Base-by-base conservation (phyloP, 2,113 vertebrate species). In the Thermophis baileyi region DNA sequence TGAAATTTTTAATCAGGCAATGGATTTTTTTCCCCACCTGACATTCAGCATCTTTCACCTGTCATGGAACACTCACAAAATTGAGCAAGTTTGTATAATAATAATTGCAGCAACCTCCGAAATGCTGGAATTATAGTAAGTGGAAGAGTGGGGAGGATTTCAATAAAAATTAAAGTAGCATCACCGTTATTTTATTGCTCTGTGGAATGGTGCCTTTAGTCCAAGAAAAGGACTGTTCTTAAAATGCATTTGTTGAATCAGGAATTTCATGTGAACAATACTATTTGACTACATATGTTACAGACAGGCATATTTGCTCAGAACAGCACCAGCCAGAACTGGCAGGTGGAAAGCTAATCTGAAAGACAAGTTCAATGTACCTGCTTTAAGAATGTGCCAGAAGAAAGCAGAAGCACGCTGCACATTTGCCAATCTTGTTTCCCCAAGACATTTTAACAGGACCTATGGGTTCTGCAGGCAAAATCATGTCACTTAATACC, bases 231-330 rank as follows among this genome's bases (percentile, higher is more conserved):
- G 63, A 69, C 63, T 35, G 63, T 69, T 35, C 63, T 35, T 69
- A 1, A 4, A n/a, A 1, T 2, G 25, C 46, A 85, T 2, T 3
- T 0, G 60, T 35, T 5, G 81, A 63, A 93, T 95, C 81, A 27
- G 89, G 91, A 95, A 85, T 91, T 91, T 25, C 74, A 44, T 92
- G 94, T 94, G 87, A 94, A 93, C 53, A 95, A 55, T 47, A 90
- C 30, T 46, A 53, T 95, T 94, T 50, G 91, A 92, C 57, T 85
- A 40, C 1, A 7, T 8, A 1, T 69, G 1, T 50, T 94, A 91
- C 46, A 24, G 92, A 91, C 40, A 27, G 91, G 63, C 7, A 60
- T 44, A 90, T 85, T 30, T 22, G 0, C 47, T 40, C 63, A 90
- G 53, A 60, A 87, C 4, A 89, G 74, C 8, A 20, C n/a, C 27